Evolutionary conservation across 2,888 invertebrate genomes (phyloP).

Genomic region (Drosophila niveifrons): DNA sequence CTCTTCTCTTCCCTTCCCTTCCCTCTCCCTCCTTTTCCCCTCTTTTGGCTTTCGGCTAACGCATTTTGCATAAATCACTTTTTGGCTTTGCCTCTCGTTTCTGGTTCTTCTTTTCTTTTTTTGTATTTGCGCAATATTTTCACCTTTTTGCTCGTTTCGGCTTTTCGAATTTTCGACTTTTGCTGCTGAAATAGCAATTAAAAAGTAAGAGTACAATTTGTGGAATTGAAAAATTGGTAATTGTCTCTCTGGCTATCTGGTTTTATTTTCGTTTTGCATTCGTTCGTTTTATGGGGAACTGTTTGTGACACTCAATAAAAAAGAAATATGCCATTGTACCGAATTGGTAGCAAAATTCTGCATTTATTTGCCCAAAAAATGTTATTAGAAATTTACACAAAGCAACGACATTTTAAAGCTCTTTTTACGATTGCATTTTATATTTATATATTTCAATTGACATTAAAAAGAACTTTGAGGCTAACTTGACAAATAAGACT

Average conservation of each 20-base stretch:
- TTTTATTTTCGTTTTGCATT: conserved; percentile 3
- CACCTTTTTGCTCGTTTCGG: conserved; percentile 49
- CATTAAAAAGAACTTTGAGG: background rate
- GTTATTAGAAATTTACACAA: conserved; percentile 1
- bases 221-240: conserved; percentile 33
- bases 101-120: conserved; percentile 30
- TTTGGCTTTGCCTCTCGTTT: conserved; percentile 44
- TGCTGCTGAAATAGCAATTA: conserved; percentile 23
- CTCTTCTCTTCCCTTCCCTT: background rate
- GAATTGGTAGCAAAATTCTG: background rate
- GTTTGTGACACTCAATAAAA: conserved; percentile 18
- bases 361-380: background rate
- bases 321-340: background rate
- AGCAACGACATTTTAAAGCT: background rate
- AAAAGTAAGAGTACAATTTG: conserved; percentile 45
- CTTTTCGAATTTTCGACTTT: conserved; percentile 39
- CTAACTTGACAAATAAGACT: background rate
- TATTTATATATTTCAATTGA: background rate
- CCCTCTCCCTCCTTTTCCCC: background rate
- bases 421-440: background rate
- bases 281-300: conserved; percentile 38
- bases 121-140: conserved; percentile 50
- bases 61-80: conserved; percentile 67
- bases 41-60: background rate
- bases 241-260: conserved; percentile 25